A percentile compares a stretch with the other conserved stretches of the same genome.
Evolutionary conservation across 2,797 vertebrate species (phyloP).

Genomic region (Scolopax bukidnonensis): DNA sequence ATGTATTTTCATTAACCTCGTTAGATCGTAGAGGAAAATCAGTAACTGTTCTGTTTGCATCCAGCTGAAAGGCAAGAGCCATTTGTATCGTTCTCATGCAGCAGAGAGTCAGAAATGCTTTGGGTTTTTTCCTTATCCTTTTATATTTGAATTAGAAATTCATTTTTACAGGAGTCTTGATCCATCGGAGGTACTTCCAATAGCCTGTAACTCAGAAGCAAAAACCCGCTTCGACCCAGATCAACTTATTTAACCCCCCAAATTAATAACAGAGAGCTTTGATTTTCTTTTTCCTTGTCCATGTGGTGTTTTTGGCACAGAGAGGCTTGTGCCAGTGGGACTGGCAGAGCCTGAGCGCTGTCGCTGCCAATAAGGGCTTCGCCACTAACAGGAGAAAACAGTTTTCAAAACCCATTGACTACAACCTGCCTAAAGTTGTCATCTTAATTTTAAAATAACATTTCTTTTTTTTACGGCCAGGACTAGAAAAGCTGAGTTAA

Average conservation of each 20-base stretch:
- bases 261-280: neutral
- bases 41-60: neutral
- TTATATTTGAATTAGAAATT: neutral
- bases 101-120: neutral
- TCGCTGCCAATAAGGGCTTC: neutral
- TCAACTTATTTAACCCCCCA: neutral
- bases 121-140: neutral
- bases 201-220: neutral
- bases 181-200: neutral
- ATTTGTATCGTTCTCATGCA: neutral
- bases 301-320: neutral
- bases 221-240: neutral
- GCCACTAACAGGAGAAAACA: neutral
- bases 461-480: neutral
- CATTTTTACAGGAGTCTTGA: neutral
- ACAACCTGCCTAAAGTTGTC: slow-evolving; percentile 11
- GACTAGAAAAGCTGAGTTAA: neutral
- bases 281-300: neutral
- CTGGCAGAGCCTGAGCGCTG: neutral
- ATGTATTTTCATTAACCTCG: neutral
- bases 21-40: neutral
- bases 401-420: neutral
- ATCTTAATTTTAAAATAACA: neutral
- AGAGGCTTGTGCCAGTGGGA: neutral
- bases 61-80: neutral